Evolutionary conservation across 2,888 invertebrate genomes (phyloP), one percentile per base, ranked within the genome.

Genomic region (Conchocele bisecta): DNA sequence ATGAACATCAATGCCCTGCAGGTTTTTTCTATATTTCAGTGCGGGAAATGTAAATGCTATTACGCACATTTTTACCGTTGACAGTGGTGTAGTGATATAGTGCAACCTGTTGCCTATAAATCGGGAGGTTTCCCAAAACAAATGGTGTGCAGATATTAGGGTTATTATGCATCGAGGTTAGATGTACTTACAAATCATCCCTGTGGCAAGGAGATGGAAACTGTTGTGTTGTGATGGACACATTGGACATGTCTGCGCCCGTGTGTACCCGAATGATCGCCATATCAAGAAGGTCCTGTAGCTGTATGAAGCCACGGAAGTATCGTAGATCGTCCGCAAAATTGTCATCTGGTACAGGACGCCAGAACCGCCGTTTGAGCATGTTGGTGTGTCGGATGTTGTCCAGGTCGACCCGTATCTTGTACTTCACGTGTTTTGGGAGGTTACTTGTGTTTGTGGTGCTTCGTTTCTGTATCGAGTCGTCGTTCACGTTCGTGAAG

Each of bases 341-440:
- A 73, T 88, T 78, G 59, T 89, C 91, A 35, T 89, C 86, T 4
- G 91, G 88, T 20, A 86, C 85, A 0, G 91, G 91, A 50, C 84
- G 81, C 90, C 91, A 92, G 46, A 89, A 78, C 53, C 90, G 89
- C 37, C 86, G 83, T 66, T 88, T 88, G 6, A 89, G 68, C 15
- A 75, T 70, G 46, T 82, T 78, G 2, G 91, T 91, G 22, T 85
- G 81, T 24, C 85, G 87, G 0, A 90, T 88, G 76, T 91, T 91
- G 51, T 92, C 92, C 17, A 89, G 85, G 54, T 91, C 91, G 89
- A 91, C 91, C 33, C 91, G 81, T 39, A 92, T 89, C 69, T 89
- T 91, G 80, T 92, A 91, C 24, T 79, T 63, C 26, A 92, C 72
- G 68, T 91, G 90, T 58, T 83, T 81, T 0, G 91, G 91, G 1